Conservation (phyloP, 2,888 invertebrate genomes). For the Leptinotarsa juncta region DNA sequence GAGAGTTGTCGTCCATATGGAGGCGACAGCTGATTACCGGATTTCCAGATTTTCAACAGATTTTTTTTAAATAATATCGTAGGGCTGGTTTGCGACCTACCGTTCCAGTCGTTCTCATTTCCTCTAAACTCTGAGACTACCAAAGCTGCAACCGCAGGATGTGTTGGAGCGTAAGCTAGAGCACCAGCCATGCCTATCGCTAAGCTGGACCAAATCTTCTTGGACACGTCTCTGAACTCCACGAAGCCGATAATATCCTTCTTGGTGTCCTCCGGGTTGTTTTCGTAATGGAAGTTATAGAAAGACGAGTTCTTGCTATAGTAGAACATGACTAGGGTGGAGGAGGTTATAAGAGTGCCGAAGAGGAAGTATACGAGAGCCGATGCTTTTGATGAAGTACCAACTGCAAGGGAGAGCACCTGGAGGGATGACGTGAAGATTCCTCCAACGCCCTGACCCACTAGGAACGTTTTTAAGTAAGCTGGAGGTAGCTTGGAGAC, state of each 20-base stretch:
- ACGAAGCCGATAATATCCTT: conserved; percentile 24
- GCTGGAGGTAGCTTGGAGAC: conserved; percentile 42
- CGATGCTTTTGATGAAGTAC: conserved; percentile 33
- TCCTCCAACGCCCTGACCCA: conserved; percentile 43
- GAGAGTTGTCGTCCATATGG: no score
- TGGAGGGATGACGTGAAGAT: conserved; percentile 41
- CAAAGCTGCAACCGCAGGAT: conserved; percentile 39
- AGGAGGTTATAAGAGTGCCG: conserved; percentile 17
- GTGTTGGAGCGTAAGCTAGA: conserved; percentile 32
- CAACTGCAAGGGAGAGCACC: conserved; percentile 34
- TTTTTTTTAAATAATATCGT: no score
- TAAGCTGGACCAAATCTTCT: conserved; percentile 38
- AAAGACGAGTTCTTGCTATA: conserved; percentile 19
- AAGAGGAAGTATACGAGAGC: conserved; percentile 38
- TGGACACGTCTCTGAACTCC: conserved; percentile 25
- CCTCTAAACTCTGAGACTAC: conserved; percentile 43
- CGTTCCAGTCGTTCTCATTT: conserved; percentile 34
- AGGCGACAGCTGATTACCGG: no score
- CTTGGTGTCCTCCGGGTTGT: conserved; percentile 28
- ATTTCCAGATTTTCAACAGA: no score
- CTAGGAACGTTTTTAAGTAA: conserved; percentile 42
- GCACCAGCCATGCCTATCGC: conserved; percentile 33
- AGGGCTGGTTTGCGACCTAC: conserved; percentile 16
- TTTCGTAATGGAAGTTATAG: conserved; percentile 29
- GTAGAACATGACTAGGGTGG: conserved; percentile 3